Percentiles rank a stretch among this genome's conserved stretches.
These are phyloP conservation scores for Catharus minimus DNA, from an alignment of 2,113 vertebrate genomes.

Conservation along the genomic window DNA sequence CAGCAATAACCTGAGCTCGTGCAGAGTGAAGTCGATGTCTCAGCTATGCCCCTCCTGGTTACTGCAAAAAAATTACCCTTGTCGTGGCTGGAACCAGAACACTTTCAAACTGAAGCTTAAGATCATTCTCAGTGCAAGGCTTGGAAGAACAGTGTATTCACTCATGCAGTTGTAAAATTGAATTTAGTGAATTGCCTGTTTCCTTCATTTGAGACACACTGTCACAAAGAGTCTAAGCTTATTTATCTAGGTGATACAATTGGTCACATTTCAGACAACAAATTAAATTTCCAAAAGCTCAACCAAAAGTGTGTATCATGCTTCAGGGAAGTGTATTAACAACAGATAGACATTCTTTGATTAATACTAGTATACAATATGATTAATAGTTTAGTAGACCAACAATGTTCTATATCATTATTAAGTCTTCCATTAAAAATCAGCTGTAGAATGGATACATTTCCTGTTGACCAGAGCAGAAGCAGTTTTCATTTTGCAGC, in stretches of 20 bases:
- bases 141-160: background rate
- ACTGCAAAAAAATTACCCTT: background rate
- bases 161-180: background rate
- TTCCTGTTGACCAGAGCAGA: background rate
- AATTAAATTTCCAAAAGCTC: background rate
- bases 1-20: background rate
- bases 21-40: background rate
- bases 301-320: fast-evolving
- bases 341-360: background rate
- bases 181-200: background rate
- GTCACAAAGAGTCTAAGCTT: background rate
- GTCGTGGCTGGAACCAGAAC: background rate
- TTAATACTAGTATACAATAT: background rate
- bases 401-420: background rate
- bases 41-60: background rate
- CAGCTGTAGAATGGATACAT: background rate
- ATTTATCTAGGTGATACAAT: background rate
- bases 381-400: background rate
- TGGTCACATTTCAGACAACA: background rate
- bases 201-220: background rate
- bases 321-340: background rate
- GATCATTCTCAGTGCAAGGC: background rate
- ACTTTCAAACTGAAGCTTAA: background rate
- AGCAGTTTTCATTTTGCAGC: background rate
- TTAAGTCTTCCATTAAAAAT: background rate